Evolutionary conservation across 2,888 invertebrate species (phyloP).

Genomic region (Drosophila falleni): DNA sequence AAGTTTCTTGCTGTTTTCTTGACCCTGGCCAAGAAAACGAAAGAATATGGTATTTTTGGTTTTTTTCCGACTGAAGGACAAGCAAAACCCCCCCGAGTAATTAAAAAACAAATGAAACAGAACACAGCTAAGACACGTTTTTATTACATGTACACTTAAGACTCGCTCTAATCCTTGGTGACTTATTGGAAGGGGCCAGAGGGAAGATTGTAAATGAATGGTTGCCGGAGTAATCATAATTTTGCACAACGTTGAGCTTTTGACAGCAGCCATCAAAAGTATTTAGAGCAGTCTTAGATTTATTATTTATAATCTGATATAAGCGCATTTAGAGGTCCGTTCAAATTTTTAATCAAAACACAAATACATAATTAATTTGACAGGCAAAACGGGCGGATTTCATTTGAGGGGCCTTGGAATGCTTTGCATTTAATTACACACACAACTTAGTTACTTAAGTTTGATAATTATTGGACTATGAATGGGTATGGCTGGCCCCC

Average conservation of each 20-base stretch:
- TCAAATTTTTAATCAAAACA: conserved; percentile 49
- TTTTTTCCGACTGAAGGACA: not conserved
- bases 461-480: conserved; percentile 70
- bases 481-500: conserved; percentile 36
- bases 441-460: conserved; percentile 40
- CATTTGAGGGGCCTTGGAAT: conserved; percentile 45
- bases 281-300: conserved; percentile 41
- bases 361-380: conserved; percentile 54
- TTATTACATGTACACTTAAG: not conserved
- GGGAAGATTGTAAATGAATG: not conserved
- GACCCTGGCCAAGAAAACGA: not conserved
- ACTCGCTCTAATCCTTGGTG: not conserved
- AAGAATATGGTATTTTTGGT: no score
- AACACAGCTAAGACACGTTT: not conserved
- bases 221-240: conserved; percentile 10
- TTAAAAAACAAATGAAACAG: not conserved
- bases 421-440: conserved; percentile 57
- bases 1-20: not conserved
- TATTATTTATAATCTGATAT: conserved; percentile 59
- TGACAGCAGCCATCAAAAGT: conserved; percentile 23
- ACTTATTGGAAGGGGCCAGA: not conserved
- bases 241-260: conserved; percentile 4
- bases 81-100: not conserved
- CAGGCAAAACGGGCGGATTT: conserved; percentile 11
- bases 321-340: conserved; percentile 19